Percentiles rank a stretch among this genome's conserved stretches.
Evolutionary conservation across 2,888 invertebrate genomes (phyloP).

Genomic region (Clostera curtula): DNA sequence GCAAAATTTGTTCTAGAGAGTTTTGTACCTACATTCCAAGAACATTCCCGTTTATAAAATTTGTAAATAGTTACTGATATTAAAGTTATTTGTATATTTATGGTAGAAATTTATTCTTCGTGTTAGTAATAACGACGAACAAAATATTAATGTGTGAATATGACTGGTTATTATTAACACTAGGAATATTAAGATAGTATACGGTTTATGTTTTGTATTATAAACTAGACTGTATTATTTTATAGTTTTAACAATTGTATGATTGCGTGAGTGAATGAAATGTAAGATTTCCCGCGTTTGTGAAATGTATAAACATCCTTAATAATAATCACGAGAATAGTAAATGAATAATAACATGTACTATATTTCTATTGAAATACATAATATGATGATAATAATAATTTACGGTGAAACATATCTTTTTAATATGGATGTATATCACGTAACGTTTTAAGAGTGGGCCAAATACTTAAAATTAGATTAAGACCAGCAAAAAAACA

Average conservation of each 20-base stretch:
- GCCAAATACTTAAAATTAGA: no score
- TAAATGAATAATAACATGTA: conserved; percentile 33
- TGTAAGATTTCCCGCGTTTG: conserved; percentile 24
- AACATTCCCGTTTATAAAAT: conserved; percentile 36
- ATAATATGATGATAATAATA: conserved; percentile 29
- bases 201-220: conserved; percentile 59
- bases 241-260: conserved; percentile 27
- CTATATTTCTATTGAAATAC: conserved; percentile 45
- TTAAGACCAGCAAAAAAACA: no score
- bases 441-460: no score
- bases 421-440: conserved; percentile 23
- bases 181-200: conserved; percentile 29
- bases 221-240: conserved; percentile 60
- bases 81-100: conserved; percentile 54
- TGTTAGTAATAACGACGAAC: conserved; percentile 37
- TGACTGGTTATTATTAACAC: conserved; percentile 33
- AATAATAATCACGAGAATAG: conserved; percentile 18
- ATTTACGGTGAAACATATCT: conserved; percentile 38
- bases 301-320: conserved; percentile 37
- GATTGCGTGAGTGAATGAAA: conserved; percentile 35
- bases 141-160: conserved; percentile 4
- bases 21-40: conserved; percentile 33
- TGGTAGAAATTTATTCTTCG: conserved; percentile 25
- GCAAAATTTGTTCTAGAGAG: conserved; percentile 23
- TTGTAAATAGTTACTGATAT: conserved; percentile 44